Base-by-base conservation (phyloP, 2,888 invertebrate genomes). In the Stegophylla sp. region DNA sequence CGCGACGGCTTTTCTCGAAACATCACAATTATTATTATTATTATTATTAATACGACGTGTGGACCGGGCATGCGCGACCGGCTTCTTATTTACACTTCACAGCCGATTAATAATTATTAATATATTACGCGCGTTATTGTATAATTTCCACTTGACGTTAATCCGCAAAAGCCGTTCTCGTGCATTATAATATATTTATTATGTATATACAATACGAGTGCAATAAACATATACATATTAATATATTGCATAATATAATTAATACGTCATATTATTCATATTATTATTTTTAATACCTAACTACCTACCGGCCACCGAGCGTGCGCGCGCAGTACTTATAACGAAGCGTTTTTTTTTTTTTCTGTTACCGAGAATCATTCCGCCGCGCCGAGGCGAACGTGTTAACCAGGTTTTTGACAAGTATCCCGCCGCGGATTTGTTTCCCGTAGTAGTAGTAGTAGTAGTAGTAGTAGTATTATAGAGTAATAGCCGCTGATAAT, bases 11-110 rank as follows among this genome's bases (percentile, higher is more conserved):
- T 20, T 45, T 75, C 23, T 75, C 48, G 15, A 76, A 66, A 76
- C 76, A 66, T 66, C 51, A 76, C 76, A 43, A 53, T 76, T 66
- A 53, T 28, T 23, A 15, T n/a, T n/a, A n/a, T n/a, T n/a, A n/a
- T n/a, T n/a, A n/a, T n/a, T n/a, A n/a, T n/a, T n/a, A 26, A 34
- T 48, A 43, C 20, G n/a, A n/a, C n/a, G n/a, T n/a, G n/a, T n/a
- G n/a, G n/a, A 43, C 75, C 9, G 20, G 20, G 10, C 17, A n/a
- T n/a, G n/a, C 28, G 51, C 20, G 51, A 15, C 51, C 75, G 72
- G 75, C 48, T 75, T 75, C 75, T 75, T 75, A 75, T 75, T 75
- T 75, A 75, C 75, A 64, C 75, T 75, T 64, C 75, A 51, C 75
- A 51, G 64, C 34, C 75, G 51, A 75, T 75, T 75, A 51, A 73